Percentiles rank a stretch among this genome's conserved stretches.
phyloP scores from a whole-genome alignment of 2,113 vertebrate species.

The Piprites chloris region DNA sequence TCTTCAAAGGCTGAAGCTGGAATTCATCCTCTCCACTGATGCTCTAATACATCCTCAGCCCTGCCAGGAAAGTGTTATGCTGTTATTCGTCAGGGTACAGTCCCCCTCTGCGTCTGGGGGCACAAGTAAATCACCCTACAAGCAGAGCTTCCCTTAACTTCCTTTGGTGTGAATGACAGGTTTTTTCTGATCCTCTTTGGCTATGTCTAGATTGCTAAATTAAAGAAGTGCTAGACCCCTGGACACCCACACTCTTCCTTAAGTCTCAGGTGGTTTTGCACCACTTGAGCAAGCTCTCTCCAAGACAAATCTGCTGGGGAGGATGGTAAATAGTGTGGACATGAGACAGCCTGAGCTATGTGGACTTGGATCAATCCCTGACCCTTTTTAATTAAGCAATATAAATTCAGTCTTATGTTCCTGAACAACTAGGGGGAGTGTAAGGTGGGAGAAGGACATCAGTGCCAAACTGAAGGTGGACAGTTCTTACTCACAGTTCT shows the following conservation, averaged over 20 bases:
- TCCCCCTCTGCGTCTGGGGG: not conserved
- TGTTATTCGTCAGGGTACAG: not conserved
- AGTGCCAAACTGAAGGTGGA: constrained; percentile 35
- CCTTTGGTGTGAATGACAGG: not conserved
- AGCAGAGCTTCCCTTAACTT: not conserved
- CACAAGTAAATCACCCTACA: not conserved
- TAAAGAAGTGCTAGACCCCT: not conserved
- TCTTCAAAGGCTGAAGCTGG: not conserved
- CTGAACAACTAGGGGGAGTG: constrained; percentile 9
- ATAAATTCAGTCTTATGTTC: constrained; percentile 8
- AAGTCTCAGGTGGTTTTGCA: not conserved
- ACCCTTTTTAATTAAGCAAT: constrained; percentile 14
- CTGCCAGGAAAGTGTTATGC: not conserved
- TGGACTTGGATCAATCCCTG: constrained; percentile 2
- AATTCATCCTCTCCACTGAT: not conserved
- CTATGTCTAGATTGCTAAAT: not conserved
- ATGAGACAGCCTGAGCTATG: not conserved
- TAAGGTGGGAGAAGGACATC: constrained; percentile 9
- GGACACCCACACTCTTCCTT: not conserved
- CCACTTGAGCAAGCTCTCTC: not conserved
- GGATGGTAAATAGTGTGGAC: not conserved
- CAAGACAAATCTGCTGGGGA: not conserved
- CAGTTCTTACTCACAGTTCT: constrained; percentile 6
- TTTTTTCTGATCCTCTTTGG: not conserved
- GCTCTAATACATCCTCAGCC: not conserved